Evolutionary conservation across 2,888 invertebrate genomes (phyloP).

Genomic region (Eupithecia pulchellata): DNA sequence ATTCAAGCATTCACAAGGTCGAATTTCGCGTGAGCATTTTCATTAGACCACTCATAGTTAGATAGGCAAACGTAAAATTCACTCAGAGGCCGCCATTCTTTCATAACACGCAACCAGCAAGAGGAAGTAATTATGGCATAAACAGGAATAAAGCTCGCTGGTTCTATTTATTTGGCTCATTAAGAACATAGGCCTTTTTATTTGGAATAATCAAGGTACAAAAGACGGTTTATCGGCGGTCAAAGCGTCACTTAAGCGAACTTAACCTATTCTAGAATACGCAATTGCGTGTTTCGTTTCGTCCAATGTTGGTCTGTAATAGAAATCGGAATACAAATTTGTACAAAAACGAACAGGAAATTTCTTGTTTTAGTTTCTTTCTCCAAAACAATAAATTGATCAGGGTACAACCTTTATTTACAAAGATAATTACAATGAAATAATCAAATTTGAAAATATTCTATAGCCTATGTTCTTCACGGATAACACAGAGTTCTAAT

Average conservation of each 20-base stretch:
- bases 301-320: too few species aligned
- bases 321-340: too few species aligned
- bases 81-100: constrained; percentile 59
- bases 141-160: constrained; percentile 4
- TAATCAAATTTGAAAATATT: too few species aligned
- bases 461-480: too few species aligned
- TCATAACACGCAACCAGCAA: constrained; percentile 64
- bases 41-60: constrained; percentile 56
- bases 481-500: too few species aligned
- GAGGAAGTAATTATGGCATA: constrained; percentile 48
- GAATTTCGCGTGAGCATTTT: constrained; percentile 66
- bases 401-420: too few species aligned
- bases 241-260: neutral
- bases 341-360: too few species aligned
- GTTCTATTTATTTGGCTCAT: constrained; percentile 7
- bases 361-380: too few species aligned
- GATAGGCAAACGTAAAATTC: constrained; percentile 59
- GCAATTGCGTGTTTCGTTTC: too few species aligned
- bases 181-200: constrained; percentile 4
- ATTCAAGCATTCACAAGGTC: constrained; percentile 19
- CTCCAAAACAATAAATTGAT: too few species aligned
- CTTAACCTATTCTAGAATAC: too few species aligned
- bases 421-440: too few species aligned
- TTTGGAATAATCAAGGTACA: neutral
- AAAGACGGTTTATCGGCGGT: neutral